Evolutionary conservation across 2,113 vertebrate genomes (phyloP).

Genomic region (Cyanistes caeruleus): DNA sequence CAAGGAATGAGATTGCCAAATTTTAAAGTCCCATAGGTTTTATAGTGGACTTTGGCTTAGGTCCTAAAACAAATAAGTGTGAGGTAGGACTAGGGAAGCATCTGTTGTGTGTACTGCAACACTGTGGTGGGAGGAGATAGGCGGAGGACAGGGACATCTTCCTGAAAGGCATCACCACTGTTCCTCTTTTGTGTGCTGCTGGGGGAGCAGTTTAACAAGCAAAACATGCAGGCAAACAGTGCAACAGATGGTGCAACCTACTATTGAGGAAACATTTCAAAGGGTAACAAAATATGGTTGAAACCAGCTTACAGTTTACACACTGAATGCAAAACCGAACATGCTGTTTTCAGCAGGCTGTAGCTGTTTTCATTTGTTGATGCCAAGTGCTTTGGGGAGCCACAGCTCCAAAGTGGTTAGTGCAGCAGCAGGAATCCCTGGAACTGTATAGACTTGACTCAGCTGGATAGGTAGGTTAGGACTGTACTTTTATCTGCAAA

Average conservation of each 20-base stretch:
- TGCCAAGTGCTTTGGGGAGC: slow-evolving; percentile 66
- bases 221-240: slow-evolving; percentile 67
- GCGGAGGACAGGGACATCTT: not conserved
- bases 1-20: not conserved
- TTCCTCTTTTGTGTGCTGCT: slow-evolving; percentile 45
- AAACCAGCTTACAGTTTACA: slow-evolving; percentile 71
- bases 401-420: not conserved
- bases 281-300: slow-evolving; percentile 71
- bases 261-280: slow-evolving; percentile 73
- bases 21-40: not conserved
- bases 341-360: slow-evolving; percentile 68
- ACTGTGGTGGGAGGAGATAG: not conserved
- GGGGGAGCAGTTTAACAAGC: slow-evolving; percentile 59
- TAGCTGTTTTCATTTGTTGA: slow-evolving; percentile 62
- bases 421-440: not conserved
- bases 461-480: not conserved
- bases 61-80: not conserved
- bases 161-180: slow-evolving; percentile 3
- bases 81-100: not conserved
- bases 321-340: slow-evolving; percentile 49
- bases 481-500: not conserved
- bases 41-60: not conserved
- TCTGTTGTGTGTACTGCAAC: not conserved
- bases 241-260: slow-evolving; percentile 67
- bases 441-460: not conserved